These are phyloP conservation scores for Pelmatolapia mariae DNA, from an alignment of 2,113 vertebrate genomes.

Conservation along the genomic window DNA sequence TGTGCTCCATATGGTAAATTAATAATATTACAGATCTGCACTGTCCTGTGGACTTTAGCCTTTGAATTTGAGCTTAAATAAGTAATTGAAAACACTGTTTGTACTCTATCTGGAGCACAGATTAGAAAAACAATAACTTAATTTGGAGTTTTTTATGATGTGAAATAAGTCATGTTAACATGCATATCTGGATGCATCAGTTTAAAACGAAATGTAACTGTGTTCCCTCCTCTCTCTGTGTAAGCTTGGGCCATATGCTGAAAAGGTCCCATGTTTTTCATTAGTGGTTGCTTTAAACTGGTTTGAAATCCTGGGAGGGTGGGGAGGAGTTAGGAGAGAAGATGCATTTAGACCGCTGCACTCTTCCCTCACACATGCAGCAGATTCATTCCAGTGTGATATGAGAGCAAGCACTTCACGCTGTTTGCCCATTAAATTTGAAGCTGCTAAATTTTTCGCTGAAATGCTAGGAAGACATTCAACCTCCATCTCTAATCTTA, in stretches of 20 bases:
- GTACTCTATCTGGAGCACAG: neutral
- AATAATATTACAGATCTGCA: neutral
- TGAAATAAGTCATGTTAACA: neutral
- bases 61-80: neutral
- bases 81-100: neutral
- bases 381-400: conserved; percentile 19
- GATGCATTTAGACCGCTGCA: neutral
- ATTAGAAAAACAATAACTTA: neutral
- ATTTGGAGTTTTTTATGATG: rapidly evolving
- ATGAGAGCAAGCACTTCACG: conserved; percentile 9
- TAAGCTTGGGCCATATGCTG: neutral
- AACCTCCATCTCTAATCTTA: conserved; percentile 45
- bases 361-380: neutral
- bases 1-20: neutral
- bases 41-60: neutral
- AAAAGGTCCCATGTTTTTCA: conserved; percentile 19
- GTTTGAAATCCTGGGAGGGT: conserved; percentile 4
- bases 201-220: neutral
- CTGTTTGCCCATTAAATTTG: conserved; percentile 20
- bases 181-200: neutral
- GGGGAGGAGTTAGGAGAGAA: neutral
- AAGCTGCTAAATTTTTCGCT: conserved; percentile 30
- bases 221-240: neutral
- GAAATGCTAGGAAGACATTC: conserved; percentile 34
- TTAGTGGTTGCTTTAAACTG: conserved; percentile 28